These are phyloP conservation scores for Steinernema carpocapsae DNA, from an alignment of 2,888 invertebrate genomes.

Conservation along the genomic window DNA sequence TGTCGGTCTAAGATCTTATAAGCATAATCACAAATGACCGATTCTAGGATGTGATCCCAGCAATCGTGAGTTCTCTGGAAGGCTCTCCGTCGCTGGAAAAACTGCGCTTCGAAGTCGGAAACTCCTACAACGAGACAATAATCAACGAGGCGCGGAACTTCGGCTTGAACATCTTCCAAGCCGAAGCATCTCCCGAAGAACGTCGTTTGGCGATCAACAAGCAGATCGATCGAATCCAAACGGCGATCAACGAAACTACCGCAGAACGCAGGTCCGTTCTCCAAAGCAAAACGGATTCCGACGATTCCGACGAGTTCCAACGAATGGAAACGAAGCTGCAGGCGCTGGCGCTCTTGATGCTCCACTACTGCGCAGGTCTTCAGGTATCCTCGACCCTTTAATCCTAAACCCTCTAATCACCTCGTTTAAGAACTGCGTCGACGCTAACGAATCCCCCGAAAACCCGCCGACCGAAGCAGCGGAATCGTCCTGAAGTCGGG, in stretches of 20 bases:
- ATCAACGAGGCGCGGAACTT: slow-evolving; percentile 87
- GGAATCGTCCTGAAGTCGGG: background rate
- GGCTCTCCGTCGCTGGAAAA: slow-evolving; percentile 41
- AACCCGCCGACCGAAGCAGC: no score
- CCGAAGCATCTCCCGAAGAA: slow-evolving; percentile 73
- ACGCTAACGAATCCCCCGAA: background rate
- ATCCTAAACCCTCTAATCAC: background rate
- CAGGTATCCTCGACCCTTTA: slow-evolving; percentile 72
- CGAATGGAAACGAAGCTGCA: slow-evolving; percentile 82
- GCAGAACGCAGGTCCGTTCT: slow-evolving; percentile 70
- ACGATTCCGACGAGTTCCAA: slow-evolving; percentile 69
- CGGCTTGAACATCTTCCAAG: slow-evolving; percentile 77
- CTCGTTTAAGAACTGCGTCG: slow-evolving; percentile 1
- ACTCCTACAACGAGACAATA: slow-evolving; percentile 79
- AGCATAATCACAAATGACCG: background rate
- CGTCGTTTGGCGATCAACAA: slow-evolving; percentile 42
- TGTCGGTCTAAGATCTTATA: background rate
- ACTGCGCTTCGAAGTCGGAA: slow-evolving; percentile 64
- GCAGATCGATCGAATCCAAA: slow-evolving; percentile 80
- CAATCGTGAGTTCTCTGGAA: slow-evolving; percentile 39
- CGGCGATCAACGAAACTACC: slow-evolving; percentile 79
- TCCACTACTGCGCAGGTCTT: slow-evolving; percentile 91
- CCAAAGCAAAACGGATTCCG: slow-evolving; percentile 70
- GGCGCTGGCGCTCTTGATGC: slow-evolving; percentile 87
- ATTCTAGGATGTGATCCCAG: slow-evolving; percentile 40